These are phyloP conservation scores for Hemiscyllium ocellatum DNA, from an alignment of 2,113 vertebrate species.

Conservation along the genomic window DNA sequence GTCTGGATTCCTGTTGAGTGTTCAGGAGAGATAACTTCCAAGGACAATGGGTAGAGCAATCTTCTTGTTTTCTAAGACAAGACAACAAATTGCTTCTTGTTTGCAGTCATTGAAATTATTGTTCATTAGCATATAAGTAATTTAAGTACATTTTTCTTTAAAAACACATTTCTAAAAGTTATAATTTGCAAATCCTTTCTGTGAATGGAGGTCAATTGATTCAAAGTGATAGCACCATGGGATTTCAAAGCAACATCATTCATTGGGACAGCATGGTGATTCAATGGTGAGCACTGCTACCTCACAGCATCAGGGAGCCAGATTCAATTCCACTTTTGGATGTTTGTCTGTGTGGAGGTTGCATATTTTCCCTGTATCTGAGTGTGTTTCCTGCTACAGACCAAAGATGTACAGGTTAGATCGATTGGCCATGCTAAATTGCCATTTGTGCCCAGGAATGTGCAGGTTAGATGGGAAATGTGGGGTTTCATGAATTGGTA, in stretches of 20 bases:
- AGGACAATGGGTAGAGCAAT: background rate
- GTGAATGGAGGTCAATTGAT: background rate
- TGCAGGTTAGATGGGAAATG: too few species aligned
- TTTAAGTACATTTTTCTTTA: background rate
- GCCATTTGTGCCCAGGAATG: too few species aligned
- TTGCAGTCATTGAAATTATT: background rate
- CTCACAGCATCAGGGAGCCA: too few species aligned
- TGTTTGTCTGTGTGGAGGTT: too few species aligned
- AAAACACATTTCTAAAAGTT: background rate
- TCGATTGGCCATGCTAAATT: too few species aligned
- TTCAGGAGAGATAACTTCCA: background rate
- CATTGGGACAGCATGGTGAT: too few species aligned
- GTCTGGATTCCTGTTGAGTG: background rate
- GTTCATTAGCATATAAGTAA: background rate
- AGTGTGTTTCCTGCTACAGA: too few species aligned
- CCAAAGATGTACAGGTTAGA: too few species aligned
- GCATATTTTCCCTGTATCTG: too few species aligned
- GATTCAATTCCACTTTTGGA: too few species aligned
- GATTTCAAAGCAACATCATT: background rate
- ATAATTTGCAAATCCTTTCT: background rate
- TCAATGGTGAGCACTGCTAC: too few species aligned
- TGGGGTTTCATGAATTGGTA: too few species aligned
- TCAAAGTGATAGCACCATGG: background rate
- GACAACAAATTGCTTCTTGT: background rate
- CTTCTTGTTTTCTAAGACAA: background rate